Percentiles rank a stretch among this genome's conserved stretches.
phyloP scores from a whole-genome alignment of 2,797 vertebrate species.

The Catamblyrhynchus diadema region DNA sequence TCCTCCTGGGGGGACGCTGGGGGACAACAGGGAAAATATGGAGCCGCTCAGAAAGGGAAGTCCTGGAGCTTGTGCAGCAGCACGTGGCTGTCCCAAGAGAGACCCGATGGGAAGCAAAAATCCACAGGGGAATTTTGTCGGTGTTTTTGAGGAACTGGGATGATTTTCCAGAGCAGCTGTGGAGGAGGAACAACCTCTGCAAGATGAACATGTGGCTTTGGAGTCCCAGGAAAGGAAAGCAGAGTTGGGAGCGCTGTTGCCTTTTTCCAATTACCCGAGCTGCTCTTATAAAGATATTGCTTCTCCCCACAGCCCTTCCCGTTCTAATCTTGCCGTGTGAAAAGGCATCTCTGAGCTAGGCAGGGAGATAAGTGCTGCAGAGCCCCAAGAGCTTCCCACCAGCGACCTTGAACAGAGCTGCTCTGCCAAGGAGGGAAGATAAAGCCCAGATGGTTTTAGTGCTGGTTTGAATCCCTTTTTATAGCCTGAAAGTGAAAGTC shows the following conservation, averaged over 20 bases:
- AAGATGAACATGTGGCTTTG: background rate
- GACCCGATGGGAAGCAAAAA: background rate
- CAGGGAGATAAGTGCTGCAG: background rate
- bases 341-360: background rate
- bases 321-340: background rate
- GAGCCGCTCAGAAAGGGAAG: background rate
- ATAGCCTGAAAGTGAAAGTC: conserved; percentile 2
- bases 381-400: background rate
- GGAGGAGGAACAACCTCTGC: background rate
- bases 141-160: background rate
- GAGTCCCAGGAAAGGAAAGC: background rate
- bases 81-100: background rate
- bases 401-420: background rate
- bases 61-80: background rate
- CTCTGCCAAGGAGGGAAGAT: background rate
- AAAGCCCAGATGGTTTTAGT: background rate
- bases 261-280: background rate
- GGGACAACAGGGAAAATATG: background rate
- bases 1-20: fast-evolving
- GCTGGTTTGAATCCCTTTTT: background rate
- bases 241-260: fast-evolving
- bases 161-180: background rate
- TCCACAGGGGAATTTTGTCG: background rate
- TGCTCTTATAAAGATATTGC: background rate
- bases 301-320: background rate